Evolutionary conservation across 1,140 invertebrate species (phyloP), one percentile per base, ranked within the genome.

Genomic region (Aphelinus certus): DNA sequence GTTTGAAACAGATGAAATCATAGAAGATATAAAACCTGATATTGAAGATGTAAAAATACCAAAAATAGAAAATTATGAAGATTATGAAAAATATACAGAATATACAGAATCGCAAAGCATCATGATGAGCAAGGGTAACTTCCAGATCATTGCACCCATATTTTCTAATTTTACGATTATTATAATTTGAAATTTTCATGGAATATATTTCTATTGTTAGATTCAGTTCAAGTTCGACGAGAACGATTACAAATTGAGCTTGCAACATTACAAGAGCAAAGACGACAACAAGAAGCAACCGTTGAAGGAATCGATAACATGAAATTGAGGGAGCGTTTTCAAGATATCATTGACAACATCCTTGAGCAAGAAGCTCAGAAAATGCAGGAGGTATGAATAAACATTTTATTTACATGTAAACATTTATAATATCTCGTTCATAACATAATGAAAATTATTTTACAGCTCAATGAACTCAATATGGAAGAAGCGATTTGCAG

Each of bases 231-330:
- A 81, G 81, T 82, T 10, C 82, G 87, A 70, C 77, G 88, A 7
- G 83, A 88, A 66, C 80, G 91, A 78, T 83, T 95, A 1, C 89
- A 92, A 46, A 83, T 89, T 4, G 93, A 96, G 85, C 86, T 96
- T 48, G 89, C 90, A 43, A 92, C 94, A 71, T 84, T 97, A 10
- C 92, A 92, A 79, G 89, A 91, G 61, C 90, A 93, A 62, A 88
- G 93, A 75, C 89, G 92, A 58, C 92, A 94, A 78, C 95, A 96
- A 81, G 94, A 96, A 81, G 88, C 91, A 64, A 94, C 96, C 85
- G 93, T 97, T 79, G 91, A 92, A 4, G 94, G 92, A 53, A 96
- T 97, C 82, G 95, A 97, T 83, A 97, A 97, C 84, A 85, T 93
- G 70, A 94, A 95, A 46, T 83, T 97, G 1, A 90, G 93, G 61